Percentiles rank a stretch among this genome's conserved stretches.
Conservation (phyloP, 2,113 vertebrate species). For the Suncus etruscus region DNA sequence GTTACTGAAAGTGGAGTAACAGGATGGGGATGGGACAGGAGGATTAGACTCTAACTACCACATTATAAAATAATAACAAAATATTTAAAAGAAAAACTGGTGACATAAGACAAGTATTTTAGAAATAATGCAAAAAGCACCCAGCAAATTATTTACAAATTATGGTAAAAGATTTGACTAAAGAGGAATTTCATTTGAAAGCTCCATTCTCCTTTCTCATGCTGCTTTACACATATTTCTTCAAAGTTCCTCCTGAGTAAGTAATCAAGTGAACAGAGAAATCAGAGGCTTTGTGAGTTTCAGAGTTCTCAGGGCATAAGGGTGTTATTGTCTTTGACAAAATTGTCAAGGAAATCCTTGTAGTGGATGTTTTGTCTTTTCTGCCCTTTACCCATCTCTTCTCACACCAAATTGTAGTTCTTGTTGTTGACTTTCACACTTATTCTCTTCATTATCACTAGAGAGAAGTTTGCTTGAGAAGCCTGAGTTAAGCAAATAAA, state of each 20-base stretch:
- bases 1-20: no score
- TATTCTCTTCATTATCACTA: conserved; percentile 1
- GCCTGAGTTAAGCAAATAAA: neutral
- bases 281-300: neutral
- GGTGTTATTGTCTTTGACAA: neutral
- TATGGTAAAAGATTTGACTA: conserved; percentile 1
- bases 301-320: neutral
- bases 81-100: no score
- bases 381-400: neutral
- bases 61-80: no score
- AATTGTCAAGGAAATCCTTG: neutral
- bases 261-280: neutral
- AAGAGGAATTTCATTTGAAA: neutral
- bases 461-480: conserved; percentile 10
- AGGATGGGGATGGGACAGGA: no score
- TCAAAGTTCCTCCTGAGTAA: neutral
- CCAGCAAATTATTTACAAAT: neutral
- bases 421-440: neutral
- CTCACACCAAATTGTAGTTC: neutral
- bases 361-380: neutral
- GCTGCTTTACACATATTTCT: neutral
- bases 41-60: no score
- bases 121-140: neutral
- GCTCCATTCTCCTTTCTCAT: neutral
- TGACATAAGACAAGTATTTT: neutral